A percentile compares a stretch with the other conserved stretches of the same genome.
Conservation (phyloP, 2,113 vertebrate species). For the Crotalus tigris region DNA sequence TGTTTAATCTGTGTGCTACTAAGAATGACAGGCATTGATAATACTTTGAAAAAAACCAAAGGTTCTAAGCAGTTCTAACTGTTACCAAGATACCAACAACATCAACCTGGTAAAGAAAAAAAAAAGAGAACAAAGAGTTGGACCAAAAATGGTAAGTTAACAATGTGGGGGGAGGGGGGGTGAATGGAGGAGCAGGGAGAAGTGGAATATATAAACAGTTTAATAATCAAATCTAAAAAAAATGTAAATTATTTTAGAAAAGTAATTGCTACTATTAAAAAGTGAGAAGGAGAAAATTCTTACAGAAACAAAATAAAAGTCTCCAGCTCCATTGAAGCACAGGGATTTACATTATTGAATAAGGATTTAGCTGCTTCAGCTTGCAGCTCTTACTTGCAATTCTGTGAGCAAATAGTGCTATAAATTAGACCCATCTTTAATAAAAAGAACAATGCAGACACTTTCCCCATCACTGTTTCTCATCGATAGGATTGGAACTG, state of each 20-base stretch:
- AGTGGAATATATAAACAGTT: not conserved
- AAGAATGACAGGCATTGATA: not conserved
- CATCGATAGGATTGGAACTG: not conserved
- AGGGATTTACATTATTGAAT: not conserved
- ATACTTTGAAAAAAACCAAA: not conserved
- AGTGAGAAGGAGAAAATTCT: not conserved
- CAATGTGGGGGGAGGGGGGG: not conserved
- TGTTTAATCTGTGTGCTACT: not conserved
- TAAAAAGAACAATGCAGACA: not conserved
- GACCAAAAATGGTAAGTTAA: constrained; percentile 1
- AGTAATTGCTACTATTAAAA: not conserved
- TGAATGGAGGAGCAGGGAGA: not conserved
- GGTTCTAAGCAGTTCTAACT: constrained; percentile 18
- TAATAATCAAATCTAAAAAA: not conserved
- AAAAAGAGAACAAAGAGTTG: not conserved
- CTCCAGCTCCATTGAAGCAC: not conserved
- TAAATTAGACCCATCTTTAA: not conserved
- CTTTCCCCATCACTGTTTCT: not conserved
- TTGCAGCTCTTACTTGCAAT: not conserved
- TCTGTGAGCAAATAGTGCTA: not conserved
- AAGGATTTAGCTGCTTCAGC: not conserved
- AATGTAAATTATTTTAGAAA: not conserved
- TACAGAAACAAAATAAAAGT: not conserved
- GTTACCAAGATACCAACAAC: not conserved
- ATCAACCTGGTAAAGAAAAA: not conserved